Conservation (phyloP, 1,140 invertebrate genomes). For the Pectinophora gossypiella region DNA sequence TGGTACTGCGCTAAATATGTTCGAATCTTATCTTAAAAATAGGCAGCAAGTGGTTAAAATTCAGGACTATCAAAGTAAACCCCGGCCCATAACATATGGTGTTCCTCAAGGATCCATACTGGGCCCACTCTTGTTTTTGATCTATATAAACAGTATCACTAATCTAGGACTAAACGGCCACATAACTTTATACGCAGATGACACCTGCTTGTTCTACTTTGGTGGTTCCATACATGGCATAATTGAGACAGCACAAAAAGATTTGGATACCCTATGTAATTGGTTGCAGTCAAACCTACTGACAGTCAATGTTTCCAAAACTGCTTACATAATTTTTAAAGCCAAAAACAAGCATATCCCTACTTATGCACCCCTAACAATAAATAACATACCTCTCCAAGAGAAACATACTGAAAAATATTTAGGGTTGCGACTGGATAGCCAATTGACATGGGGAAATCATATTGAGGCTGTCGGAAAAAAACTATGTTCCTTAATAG, state of each 20-base stretch:
- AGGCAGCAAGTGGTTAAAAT: slow-evolving; percentile 1
- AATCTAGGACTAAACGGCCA: background rate
- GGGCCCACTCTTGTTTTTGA: background rate
- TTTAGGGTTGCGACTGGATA: too few species aligned
- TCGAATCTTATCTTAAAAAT: background rate
- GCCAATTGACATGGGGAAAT: too few species aligned
- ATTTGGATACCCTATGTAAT: too few species aligned
- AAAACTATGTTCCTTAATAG: too few species aligned
- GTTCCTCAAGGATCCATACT: background rate
- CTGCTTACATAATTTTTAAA: too few species aligned
- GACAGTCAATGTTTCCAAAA: too few species aligned
- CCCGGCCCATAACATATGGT: background rate
- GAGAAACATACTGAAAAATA: too few species aligned
- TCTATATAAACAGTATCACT: background rate
- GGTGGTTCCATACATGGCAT: background rate
- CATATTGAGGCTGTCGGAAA: too few species aligned
- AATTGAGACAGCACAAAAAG: background rate
- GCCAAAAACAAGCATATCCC: too few species aligned
- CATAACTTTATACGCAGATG: background rate
- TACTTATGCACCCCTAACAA: too few species aligned
- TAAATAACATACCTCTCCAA: too few species aligned
- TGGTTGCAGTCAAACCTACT: too few species aligned
- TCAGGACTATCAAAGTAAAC: background rate
- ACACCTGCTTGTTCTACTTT: slow-evolving; percentile 3
- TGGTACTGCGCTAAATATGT: background rate